These are phyloP conservation scores for Sylvilagus floridanus DNA, from an alignment of 2,797 vertebrate species.

Conservation along the genomic window DNA sequence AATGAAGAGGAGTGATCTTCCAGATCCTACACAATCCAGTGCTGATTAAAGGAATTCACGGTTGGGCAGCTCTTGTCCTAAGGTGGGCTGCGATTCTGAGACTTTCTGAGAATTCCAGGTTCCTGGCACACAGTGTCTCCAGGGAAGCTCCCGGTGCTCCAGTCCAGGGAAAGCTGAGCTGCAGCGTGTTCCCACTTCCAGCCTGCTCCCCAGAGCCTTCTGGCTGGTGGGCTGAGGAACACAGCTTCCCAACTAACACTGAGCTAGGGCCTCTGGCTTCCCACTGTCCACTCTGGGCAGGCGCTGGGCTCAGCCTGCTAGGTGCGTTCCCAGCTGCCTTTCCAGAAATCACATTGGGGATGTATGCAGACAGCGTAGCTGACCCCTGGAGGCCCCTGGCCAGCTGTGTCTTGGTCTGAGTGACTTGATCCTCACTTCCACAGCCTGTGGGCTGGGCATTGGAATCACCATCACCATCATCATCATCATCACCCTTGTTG, in stretches of 20 bases:
- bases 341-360: neutral
- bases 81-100: neutral
- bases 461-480: neutral
- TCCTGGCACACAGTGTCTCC: fast-evolving
- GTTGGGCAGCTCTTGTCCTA: neutral
- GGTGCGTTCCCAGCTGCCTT: neutral
- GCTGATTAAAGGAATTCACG: neutral
- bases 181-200: neutral
- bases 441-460: neutral
- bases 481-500: neutral
- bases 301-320: neutral
- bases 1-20: slow-evolving; percentile 20
- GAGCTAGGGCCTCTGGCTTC: neutral
- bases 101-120: neutral
- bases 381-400: neutral
- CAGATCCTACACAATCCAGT: neutral
- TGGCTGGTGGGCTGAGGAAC: neutral
- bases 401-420: neutral
- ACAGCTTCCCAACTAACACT: neutral
- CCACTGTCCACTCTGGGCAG: neutral
- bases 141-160: neutral
- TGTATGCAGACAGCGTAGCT: neutral
- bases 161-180: neutral
- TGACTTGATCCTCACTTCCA: neutral
- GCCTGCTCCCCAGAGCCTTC: neutral